These are phyloP conservation scores for Neoascia interrupta DNA, from an alignment of 2,888 invertebrate genomes.

Conservation along the genomic window DNA sequence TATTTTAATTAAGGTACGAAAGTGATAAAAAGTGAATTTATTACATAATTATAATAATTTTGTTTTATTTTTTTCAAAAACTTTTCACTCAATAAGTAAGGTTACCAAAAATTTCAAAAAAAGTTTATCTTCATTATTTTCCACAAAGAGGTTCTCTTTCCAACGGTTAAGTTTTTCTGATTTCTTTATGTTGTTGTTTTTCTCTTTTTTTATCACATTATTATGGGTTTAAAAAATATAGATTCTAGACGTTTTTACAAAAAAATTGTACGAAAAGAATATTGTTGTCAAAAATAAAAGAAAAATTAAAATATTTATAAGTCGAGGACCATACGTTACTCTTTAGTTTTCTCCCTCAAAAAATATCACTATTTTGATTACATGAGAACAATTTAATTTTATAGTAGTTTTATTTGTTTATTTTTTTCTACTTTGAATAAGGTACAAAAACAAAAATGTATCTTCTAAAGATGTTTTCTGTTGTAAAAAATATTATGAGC, in stretches of 20 bases:
- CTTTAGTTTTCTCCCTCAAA: slow-evolving; percentile 31
- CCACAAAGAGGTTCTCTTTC: slow-evolving; percentile 8
- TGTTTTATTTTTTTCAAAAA: background rate
- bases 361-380: slow-evolving; percentile 54
- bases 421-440: slow-evolving; percentile 37
- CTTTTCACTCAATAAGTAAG: slow-evolving; percentile 20
- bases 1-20: slow-evolving; percentile 66
- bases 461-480: slow-evolving; percentile 5
- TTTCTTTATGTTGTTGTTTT: slow-evolving; percentile 6
- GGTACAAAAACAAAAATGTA: slow-evolving; percentile 51
- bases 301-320: slow-evolving; percentile 25
- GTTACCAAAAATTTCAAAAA: slow-evolving; percentile 1
- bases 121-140: background rate
- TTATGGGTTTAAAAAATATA: slow-evolving; percentile 54
- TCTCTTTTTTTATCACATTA: slow-evolving; percentile 55
- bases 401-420: slow-evolving; percentile 19
- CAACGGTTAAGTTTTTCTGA: slow-evolving; percentile 28
- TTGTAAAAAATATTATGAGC: slow-evolving; percentile 11
- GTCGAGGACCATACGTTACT: slow-evolving; percentile 10
- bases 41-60: slow-evolving; percentile 42
- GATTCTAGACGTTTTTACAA: slow-evolving; percentile 30
- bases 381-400: slow-evolving; percentile 19
- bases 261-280: slow-evolving; percentile 29
- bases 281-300: slow-evolving; percentile 16
- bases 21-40: slow-evolving; percentile 66